These are phyloP conservation scores for Hypomecis punctinalis DNA, from an alignment of 2,888 invertebrate genomes.

Conservation along the genomic window DNA sequence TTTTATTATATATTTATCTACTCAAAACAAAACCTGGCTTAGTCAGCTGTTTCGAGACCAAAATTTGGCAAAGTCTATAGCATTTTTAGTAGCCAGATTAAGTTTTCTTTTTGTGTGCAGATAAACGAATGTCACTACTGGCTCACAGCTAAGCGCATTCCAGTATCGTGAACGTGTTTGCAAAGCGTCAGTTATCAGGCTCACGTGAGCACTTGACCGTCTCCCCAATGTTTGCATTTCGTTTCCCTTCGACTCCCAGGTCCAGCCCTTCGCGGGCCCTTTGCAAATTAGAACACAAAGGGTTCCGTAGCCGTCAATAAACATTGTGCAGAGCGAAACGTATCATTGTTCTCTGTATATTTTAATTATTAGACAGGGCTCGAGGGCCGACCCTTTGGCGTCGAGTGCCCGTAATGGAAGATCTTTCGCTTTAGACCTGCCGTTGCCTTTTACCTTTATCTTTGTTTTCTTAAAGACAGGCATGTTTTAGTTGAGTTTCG, in stretches of 20 bases:
- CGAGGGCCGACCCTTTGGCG: conserved; percentile 59
- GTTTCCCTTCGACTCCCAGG: conserved; percentile 32
- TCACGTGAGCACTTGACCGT: conserved; percentile 29
- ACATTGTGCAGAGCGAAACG: conserved; percentile 75
- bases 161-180: neutral
- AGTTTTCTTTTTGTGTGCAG: too few species aligned
- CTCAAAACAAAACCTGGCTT: too few species aligned
- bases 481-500: conserved; percentile 43
- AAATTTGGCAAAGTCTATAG: too few species aligned
- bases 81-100: too few species aligned
- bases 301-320: conserved; percentile 74
- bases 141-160: neutral
- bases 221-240: conserved; percentile 34
- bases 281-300: conserved; percentile 78
- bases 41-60: too few species aligned
- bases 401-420: conserved; percentile 57
- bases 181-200: neutral
- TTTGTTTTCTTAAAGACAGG: conserved; percentile 52
- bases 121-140: too few species aligned
- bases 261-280: conserved; percentile 49
- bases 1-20: too few species aligned
- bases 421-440: conserved; percentile 55
- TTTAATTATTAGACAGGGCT: conserved; percentile 77
- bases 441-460: conserved; percentile 51
- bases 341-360: conserved; percentile 80